Conservation (phyloP, 2,113 vertebrate genomes). For the Gasterosteus aculeatus region DNA sequence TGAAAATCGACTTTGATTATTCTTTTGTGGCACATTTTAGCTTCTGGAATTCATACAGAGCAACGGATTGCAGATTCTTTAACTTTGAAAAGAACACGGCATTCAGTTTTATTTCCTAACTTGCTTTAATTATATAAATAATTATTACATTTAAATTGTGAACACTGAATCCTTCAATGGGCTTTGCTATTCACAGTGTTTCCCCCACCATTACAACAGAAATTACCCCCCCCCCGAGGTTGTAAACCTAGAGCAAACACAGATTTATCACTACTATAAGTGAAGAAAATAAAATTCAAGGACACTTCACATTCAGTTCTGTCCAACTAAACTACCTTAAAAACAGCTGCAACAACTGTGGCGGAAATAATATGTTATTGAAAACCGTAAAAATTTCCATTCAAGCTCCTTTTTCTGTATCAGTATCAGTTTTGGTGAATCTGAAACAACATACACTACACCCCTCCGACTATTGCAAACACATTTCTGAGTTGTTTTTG, state of each 20-base stretch:
- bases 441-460: conserved; percentile 9
- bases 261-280: background rate
- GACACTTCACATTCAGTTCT: conserved; percentile 6
- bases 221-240: no score
- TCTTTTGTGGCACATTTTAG: background rate
- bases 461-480: background rate
- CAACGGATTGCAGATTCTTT: background rate
- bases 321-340: background rate
- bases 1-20: no score
- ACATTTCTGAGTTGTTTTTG: conserved; percentile 20
- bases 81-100: no score
- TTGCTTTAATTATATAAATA: no score
- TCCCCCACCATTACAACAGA: no score
- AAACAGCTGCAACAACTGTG: background rate
- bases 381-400: background rate
- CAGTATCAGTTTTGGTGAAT: conserved; percentile 12
- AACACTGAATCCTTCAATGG: background rate
- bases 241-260: no score
- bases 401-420: background rate
- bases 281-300: background rate
- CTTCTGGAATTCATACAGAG: background rate
- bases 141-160: background rate
- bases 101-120: no score
- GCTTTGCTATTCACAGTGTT: background rate
- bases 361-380: background rate